Conservation (phyloP, 2,888 invertebrate species). For the Pecten maximus region DNA sequence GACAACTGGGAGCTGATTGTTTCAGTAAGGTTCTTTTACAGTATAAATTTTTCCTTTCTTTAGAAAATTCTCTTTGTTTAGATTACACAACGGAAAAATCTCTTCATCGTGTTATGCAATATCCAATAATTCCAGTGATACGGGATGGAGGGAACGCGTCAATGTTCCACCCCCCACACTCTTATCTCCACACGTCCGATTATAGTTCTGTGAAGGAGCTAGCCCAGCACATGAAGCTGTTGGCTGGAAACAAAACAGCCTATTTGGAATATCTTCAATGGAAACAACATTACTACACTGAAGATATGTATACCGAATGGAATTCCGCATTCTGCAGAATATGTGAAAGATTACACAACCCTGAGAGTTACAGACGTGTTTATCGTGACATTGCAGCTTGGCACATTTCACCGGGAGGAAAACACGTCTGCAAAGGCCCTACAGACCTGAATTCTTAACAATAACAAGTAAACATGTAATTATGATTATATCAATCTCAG, state of each 20-base stretch:
- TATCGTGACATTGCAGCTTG: not conserved
- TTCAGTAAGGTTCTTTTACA: not conserved
- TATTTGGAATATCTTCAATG: not conserved
- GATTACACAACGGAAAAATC: not conserved
- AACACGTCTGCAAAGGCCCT: not conserved
- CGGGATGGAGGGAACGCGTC: not conserved
- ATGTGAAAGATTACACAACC: not conserved
- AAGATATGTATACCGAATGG: not conserved
- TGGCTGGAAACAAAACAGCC: not conserved
- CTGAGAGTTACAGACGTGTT: not conserved
- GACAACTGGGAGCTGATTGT: not conserved
- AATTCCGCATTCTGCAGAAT: not conserved
- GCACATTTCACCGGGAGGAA: not conserved
- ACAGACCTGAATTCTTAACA: not conserved
- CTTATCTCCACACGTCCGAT: not conserved
- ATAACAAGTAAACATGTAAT: too few species aligned
- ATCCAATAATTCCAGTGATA: not conserved
- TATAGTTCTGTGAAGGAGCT: not conserved
- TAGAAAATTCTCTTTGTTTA: not conserved
- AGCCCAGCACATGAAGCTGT: not conserved
- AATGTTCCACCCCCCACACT: not conserved
- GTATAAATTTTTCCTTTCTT: not conserved
- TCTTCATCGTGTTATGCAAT: not conserved
- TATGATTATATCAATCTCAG: too few species aligned
- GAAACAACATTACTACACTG: not conserved